A percentile compares a stretch with the other conserved stretches of the same genome.
Conservation (phyloP, 2,113 vertebrate species). For the Romanogobio albipinnatus region DNA sequence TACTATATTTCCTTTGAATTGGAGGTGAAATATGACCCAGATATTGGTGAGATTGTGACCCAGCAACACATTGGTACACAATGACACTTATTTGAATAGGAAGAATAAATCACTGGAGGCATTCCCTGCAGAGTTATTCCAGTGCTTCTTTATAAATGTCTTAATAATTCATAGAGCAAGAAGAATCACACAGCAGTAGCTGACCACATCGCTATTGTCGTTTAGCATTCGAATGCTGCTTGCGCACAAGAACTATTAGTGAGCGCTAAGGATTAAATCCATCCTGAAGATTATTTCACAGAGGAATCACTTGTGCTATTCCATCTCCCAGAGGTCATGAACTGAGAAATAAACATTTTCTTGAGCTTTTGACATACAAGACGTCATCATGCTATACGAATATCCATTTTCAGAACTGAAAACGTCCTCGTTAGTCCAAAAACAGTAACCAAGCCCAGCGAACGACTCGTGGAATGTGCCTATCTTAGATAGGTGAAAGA, state of each 20-base stretch:
- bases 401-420: too few species aligned
- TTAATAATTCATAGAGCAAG: constrained; percentile 17
- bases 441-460: too few species aligned
- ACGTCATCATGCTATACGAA: too few species aligned
- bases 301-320: constrained; percentile 2
- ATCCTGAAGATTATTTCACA: background rate
- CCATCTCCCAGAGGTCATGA: constrained; percentile 4
- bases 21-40: background rate
- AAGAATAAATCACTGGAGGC: constrained; percentile 7
- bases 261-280: background rate
- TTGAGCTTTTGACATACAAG: too few species aligned
- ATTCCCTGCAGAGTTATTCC: constrained; percentile 5
- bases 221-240: background rate
- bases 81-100: background rate
- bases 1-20: background rate
- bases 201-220: background rate
- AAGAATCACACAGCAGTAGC: background rate
- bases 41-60: background rate
- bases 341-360: too few species aligned
- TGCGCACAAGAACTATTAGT: background rate
- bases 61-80: background rate
- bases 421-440: too few species aligned
- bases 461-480: too few species aligned
- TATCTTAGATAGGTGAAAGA: too few species aligned
- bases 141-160: background rate